A percentile compares a stretch with the other conserved stretches of the same genome.
Conservation (phyloP, 1,140 invertebrate genomes). For the Neodiprion virginianus region DNA sequence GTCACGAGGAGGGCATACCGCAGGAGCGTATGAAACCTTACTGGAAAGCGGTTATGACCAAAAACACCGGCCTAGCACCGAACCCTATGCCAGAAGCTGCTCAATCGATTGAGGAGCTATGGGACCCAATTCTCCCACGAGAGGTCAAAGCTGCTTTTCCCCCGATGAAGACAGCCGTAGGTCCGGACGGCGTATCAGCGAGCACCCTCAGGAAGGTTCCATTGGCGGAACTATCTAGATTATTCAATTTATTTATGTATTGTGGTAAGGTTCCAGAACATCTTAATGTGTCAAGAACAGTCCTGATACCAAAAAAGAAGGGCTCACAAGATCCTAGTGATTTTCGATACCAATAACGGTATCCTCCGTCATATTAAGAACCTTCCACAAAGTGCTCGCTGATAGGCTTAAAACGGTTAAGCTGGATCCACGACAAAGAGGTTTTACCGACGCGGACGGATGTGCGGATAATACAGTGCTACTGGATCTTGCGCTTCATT, state of each 20-base stretch:
- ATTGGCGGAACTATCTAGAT: background rate
- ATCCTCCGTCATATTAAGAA: constrained; percentile 44
- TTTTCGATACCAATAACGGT: constrained; percentile 51
- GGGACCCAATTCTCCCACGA: constrained; percentile 2
- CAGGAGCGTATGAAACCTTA: background rate
- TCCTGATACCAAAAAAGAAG: constrained; percentile 33
- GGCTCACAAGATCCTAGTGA: constrained; percentile 13
- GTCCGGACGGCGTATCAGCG: background rate
- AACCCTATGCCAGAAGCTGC: background rate
- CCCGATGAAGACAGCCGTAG: background rate
- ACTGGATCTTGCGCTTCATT: constrained; percentile 23
- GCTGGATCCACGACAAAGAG: constrained; percentile 33
- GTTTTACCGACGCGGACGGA: constrained; percentile 35
- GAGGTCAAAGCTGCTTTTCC: background rate
- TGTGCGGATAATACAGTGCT: constrained; percentile 34
- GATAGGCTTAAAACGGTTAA: constrained; percentile 25
- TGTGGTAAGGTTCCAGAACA: background rate
- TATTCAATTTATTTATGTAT: constrained; percentile 24
- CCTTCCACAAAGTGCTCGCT: constrained; percentile 47
- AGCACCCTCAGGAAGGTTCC: background rate
- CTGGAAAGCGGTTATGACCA: background rate
- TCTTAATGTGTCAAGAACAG: background rate
- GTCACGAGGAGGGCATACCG: too few relatives aligned
- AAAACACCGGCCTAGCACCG: background rate
- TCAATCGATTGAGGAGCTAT: background rate